These are phyloP conservation scores for Aphidius colemani DNA, from an alignment of 2,888 invertebrate species.

Conservation along the genomic window DNA sequence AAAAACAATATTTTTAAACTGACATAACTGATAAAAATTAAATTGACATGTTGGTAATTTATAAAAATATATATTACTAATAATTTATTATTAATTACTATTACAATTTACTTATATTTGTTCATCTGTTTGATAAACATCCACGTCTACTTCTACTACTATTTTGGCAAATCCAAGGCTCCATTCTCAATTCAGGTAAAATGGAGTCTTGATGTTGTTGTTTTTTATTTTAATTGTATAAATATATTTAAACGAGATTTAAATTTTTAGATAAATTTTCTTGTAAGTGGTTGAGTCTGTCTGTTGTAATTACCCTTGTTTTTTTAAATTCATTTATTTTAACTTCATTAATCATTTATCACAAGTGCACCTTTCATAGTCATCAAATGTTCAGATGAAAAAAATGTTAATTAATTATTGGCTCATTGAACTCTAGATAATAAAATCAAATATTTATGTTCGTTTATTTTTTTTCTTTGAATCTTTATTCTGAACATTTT, in stretches of 20 bases:
- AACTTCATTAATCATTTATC: background rate
- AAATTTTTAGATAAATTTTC: conserved; percentile 46
- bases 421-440: too few relatives aligned
- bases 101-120: conserved; percentile 39
- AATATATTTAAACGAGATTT: conserved; percentile 19
- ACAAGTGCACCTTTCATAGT: background rate
- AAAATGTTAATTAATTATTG: too few relatives aligned
- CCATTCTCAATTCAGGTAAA: conserved; percentile 83
- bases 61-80: conserved; percentile 8
- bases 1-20: conserved; percentile 30
- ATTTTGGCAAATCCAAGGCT: conserved; percentile 77
- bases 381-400: too few relatives aligned
- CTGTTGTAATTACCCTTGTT: conserved; percentile 38
- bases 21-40: conserved; percentile 32
- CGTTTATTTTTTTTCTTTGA: too few relatives aligned
- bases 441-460: too few relatives aligned
- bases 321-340: background rate
- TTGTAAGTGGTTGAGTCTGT: conserved; percentile 57
- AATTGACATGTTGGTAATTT: conserved; percentile 13
- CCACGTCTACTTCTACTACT: conserved; percentile 57
- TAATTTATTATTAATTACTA: conserved; percentile 22
- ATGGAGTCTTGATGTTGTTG: conserved; percentile 66
- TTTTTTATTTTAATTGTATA: conserved; percentile 38
- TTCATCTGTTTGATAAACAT: conserved; percentile 55
- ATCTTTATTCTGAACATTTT: too few relatives aligned